Percentiles rank a stretch among this genome's conserved stretches.
Evolutionary conservation across 1,140 invertebrate species (phyloP).

Genomic region (Camponotus pennsylvanicus): DNA sequence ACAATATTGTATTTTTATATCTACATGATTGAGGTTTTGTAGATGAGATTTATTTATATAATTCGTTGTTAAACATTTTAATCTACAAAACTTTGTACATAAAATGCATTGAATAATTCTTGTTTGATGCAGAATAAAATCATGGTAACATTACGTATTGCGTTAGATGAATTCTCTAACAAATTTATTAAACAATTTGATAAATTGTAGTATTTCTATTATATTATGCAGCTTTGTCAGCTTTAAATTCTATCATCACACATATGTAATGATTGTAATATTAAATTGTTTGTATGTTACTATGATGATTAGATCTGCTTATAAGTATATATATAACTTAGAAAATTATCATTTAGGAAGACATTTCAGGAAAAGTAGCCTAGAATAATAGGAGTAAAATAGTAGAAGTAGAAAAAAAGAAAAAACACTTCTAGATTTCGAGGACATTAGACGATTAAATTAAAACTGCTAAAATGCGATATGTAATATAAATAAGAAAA

Average conservation of each 20-base stretch:
- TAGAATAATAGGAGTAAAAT: too few relatives aligned
- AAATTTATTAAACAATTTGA: not conserved
- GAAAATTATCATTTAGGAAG: not conserved
- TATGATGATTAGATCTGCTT: not conserved
- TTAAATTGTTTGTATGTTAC: not conserved
- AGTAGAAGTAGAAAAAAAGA: not conserved
- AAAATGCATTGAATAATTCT: not conserved
- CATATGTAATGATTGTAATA: not conserved
- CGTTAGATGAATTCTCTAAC: conserved; percentile 6
- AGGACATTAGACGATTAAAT: not conserved
- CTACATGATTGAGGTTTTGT: not conserved
- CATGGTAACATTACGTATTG: not conserved
- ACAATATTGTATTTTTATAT: conserved; percentile 7
- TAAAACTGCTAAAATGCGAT: not conserved
- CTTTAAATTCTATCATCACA: not conserved
- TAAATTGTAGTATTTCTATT: not conserved
- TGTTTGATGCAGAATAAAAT: not conserved
- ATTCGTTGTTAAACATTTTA: conserved; percentile 6
- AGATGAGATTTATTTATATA: conserved; percentile 19
- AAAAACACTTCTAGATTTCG: not conserved
- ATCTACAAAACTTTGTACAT: conserved; percentile 5
- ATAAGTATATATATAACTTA: not conserved
- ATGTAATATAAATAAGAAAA: not conserved
- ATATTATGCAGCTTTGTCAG: not conserved
- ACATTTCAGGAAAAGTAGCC: not conserved